Evolutionary conservation across 2,113 vertebrate species (phyloP).

Genomic region (Pachycephala philippinensis): DNA sequence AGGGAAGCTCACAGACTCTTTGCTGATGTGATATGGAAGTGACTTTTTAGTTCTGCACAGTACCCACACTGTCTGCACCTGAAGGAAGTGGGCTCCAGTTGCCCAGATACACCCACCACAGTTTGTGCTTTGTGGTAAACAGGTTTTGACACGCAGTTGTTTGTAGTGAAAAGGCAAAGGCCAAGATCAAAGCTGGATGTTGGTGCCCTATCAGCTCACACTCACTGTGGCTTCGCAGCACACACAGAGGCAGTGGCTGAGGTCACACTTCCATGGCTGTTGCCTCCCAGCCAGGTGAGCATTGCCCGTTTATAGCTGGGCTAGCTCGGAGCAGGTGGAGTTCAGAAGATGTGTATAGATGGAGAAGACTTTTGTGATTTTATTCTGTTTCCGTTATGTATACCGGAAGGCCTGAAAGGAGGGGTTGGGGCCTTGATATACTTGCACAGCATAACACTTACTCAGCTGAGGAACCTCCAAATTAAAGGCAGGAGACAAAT

Average conservation of each 20-base stretch:
- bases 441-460: not conserved
- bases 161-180: not conserved
- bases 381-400: not conserved
- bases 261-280: accelerated
- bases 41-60: not conserved
- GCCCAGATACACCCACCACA: not conserved
- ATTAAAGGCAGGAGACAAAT: not conserved
- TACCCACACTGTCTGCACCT: not conserved
- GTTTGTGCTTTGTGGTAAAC: not conserved
- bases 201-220: not conserved
- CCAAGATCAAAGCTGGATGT: not conserved
- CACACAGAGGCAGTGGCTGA: not conserved
- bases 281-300: not conserved
- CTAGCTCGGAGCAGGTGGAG: not conserved
- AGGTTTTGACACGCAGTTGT: not conserved
- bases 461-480: not conserved
- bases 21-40: not conserved
- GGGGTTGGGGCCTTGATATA: not conserved
- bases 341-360: not conserved
- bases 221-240: accelerated
- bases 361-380: not conserved
- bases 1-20: not conserved
- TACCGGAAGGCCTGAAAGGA: not conserved
- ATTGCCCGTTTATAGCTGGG: not conserved
- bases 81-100: not conserved